A percentile compares a stretch with the other conserved stretches of the same genome.
Evolutionary conservation across 1,140 invertebrate species (phyloP).

Genomic region (Oppia nitens): DNA sequence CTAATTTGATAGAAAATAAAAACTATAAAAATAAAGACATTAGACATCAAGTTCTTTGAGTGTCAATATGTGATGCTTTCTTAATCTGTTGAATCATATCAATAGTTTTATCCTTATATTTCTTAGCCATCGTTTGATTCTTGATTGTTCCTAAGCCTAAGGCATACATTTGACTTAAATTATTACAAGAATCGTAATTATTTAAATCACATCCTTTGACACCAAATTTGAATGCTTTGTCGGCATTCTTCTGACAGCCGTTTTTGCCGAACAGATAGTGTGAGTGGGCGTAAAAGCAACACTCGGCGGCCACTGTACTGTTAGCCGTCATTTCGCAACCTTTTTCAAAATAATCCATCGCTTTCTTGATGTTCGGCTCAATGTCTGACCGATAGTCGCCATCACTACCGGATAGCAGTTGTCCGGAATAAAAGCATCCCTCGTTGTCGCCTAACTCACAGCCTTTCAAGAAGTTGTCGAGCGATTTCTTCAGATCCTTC

Average conservation of each 20-base stretch:
- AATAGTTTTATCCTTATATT: constrained; percentile 48
- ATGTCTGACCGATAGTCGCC: constrained; percentile 7
- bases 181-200: constrained; percentile 66
- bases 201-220: constrained; percentile 56
- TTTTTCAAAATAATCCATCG: constrained; percentile 46
- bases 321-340: constrained; percentile 39
- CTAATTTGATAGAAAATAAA: too few species aligned
- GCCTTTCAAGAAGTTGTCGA: constrained; percentile 56
- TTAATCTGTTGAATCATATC: constrained; percentile 47
- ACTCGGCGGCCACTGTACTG: constrained; percentile 31
- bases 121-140: constrained; percentile 46
- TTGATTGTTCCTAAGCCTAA: constrained; percentile 44
- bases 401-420: constrained; percentile 36
- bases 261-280: constrained; percentile 51
- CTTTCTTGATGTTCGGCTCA: constrained; percentile 29
- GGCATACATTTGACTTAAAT: constrained; percentile 62
- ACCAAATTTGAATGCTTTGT: constrained; percentile 54
- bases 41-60: constrained; percentile 6
- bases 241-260: constrained; percentile 47
- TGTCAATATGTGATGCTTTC: constrained; percentile 23
- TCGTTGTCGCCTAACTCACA: constrained; percentile 48
- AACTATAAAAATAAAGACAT: not conserved
- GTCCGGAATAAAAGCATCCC: constrained; percentile 54
- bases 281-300: constrained; percentile 60
- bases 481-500: constrained; percentile 29